A percentile compares a stretch with the other conserved stretches of the same genome.
These are phyloP conservation scores for Rhodophaea formosa DNA, from an alignment of 2,888 invertebrate genomes.

Conservation along the genomic window DNA sequence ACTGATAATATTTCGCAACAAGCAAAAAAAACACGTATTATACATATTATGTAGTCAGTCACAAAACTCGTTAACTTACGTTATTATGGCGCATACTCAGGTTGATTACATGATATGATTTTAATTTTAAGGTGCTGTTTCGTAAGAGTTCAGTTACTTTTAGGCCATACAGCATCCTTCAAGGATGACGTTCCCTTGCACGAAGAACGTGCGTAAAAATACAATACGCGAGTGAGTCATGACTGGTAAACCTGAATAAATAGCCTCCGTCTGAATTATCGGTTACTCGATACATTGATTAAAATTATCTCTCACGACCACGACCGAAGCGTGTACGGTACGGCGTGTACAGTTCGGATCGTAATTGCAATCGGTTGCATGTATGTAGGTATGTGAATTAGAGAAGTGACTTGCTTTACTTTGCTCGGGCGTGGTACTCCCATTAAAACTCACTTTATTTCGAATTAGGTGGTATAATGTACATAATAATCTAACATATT, in stretches of 20 bases:
- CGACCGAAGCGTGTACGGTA: conserved; percentile 1
- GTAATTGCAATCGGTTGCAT: not conserved
- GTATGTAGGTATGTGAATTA: not conserved
- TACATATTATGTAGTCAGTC: conserved; percentile 3
- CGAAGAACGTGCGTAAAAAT: conserved; percentile 14
- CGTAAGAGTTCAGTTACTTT: not conserved
- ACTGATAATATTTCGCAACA: conserved; percentile 3
- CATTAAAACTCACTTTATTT: no score
- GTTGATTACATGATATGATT: conserved; percentile 3
- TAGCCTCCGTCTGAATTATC: conserved; percentile 19
- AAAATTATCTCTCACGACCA: conserved; percentile 22
- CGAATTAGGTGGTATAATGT: no score
- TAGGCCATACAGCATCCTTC: conserved; percentile 1
- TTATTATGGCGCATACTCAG: not conserved
- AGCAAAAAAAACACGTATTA: not conserved
- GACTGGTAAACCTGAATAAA: conserved; percentile 22
- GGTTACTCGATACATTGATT: conserved; percentile 20
- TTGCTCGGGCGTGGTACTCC: no score
- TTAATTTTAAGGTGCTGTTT: not conserved
- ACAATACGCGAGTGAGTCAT: conserved; percentile 21
- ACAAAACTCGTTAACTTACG: conserved; percentile 1
- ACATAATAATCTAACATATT: no score
- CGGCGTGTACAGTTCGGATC: not conserved
- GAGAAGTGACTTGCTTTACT: no score
- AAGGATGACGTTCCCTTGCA: conserved; percentile 14